phyloP scores from a whole-genome alignment of 1,140 invertebrate species.

The Plutomurus gul region DNA sequence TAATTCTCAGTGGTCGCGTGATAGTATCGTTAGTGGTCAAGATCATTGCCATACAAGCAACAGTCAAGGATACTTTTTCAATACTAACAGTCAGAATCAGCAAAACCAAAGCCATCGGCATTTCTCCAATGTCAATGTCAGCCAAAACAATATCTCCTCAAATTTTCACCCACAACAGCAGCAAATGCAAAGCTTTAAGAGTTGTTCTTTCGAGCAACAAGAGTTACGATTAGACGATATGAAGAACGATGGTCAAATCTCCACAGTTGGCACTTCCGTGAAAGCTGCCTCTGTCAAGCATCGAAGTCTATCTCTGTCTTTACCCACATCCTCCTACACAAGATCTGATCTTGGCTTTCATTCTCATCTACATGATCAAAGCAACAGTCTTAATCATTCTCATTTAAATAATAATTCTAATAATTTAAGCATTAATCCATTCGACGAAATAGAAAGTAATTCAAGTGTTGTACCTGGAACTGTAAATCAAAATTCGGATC shows the following conservation, averaged over 20 bases:
- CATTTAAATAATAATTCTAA: conserved; percentile 17
- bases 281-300: conserved; percentile 46
- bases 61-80: conserved; percentile 31
- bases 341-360: conserved; percentile 33
- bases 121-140: conserved; percentile 16
- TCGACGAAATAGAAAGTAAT: conserved; percentile 20
- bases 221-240: conserved; percentile 18
- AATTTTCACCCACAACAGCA: conserved; percentile 35
- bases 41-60: not conserved
- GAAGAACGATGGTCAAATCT: conserved; percentile 11
- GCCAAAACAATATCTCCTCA: not conserved
- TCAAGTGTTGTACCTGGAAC: conserved; percentile 1
- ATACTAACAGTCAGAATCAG: not conserved
- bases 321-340: conserved; percentile 37
- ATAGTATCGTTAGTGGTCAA: conserved; percentile 16
- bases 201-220: conserved; percentile 46
- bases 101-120: conserved; percentile 16
- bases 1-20: conserved; percentile 31
- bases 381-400: conserved; percentile 11
- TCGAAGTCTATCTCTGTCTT: conserved; percentile 42
- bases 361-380: not conserved
- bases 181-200: conserved; percentile 42
- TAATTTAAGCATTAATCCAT: conserved; percentile 20
- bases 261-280: not conserved
- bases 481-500: conserved; percentile 10